A percentile compares a stretch with the other conserved stretches of the same genome.
Conservation (phyloP, 2,888 invertebrate species). For the Diaperis boleti region DNA sequence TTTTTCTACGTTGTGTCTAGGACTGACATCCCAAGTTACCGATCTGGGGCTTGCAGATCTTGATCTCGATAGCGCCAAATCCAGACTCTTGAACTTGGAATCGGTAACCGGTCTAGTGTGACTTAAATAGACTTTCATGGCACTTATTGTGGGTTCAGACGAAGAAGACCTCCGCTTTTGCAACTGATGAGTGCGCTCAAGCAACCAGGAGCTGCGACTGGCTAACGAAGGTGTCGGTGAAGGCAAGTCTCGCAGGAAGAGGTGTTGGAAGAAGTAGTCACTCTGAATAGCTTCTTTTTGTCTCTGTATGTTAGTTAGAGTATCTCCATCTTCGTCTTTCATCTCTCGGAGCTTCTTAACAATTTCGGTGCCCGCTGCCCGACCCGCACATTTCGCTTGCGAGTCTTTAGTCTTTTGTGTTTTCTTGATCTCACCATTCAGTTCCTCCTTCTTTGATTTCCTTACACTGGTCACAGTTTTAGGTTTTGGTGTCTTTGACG, state of each 20-base stretch:
- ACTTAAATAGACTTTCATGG: conserved; percentile 75
- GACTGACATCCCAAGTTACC: conserved; percentile 67
- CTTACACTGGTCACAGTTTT: conserved; percentile 48
- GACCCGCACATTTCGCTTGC: conserved; percentile 54
- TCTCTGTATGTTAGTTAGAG: conserved; percentile 68
- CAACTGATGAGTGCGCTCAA: conserved; percentile 78
- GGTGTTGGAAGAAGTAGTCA: conserved; percentile 78
- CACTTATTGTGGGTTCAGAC: conserved; percentile 70
- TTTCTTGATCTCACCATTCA: conserved; percentile 60
- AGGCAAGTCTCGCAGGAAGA: conserved; percentile 72
- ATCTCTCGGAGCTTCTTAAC: conserved; percentile 51
- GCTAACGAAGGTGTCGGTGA: conserved; percentile 62
- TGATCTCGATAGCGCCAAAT: conserved; percentile 66
- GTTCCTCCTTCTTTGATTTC: conserved; percentile 62
- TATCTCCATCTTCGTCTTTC: conserved; percentile 47
- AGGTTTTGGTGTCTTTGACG: conserved; percentile 6
- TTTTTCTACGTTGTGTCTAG: conserved; percentile 41
- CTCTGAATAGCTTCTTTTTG: conserved; percentile 73
- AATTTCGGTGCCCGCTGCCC: conserved; percentile 55
- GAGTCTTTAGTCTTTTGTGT: conserved; percentile 34
- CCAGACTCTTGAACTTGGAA: conserved; percentile 79
- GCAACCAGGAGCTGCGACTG: conserved; percentile 71
- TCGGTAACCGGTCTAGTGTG: conserved; percentile 79
- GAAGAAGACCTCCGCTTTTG: conserved; percentile 62
- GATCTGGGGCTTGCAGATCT: conserved; percentile 71